phyloP scores from a whole-genome alignment of 2,113 vertebrate species.

The Chiloscyllium plagiosum region DNA sequence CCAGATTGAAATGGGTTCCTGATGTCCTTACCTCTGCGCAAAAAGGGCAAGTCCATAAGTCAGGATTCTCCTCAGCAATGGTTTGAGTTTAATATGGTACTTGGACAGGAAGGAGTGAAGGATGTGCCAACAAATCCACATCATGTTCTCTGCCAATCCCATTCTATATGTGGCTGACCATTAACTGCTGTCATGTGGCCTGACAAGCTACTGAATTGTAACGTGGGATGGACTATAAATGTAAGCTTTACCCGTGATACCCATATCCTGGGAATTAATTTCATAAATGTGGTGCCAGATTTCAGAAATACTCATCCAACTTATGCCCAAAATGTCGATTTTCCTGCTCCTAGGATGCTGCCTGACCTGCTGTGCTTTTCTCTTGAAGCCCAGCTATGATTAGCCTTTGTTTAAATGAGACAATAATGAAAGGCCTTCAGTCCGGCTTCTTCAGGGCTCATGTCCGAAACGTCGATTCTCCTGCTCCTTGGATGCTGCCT shows the following conservation, averaged over 20 bases:
- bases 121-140: not conserved
- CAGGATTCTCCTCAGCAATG: not conserved
- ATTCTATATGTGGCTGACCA: not conserved
- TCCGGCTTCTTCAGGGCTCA: too few species aligned
- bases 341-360: too few species aligned
- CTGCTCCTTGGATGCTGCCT: too few species aligned
- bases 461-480: too few species aligned
- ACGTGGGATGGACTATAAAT: not conserved
- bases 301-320: not conserved
- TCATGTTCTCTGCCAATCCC: not conserved
- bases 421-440: not conserved
- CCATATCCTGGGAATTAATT: not conserved
- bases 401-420: not conserved
- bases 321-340: too few species aligned
- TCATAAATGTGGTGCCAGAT: not conserved
- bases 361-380: too few species aligned
- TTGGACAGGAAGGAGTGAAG: not conserved
- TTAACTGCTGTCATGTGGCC: not conserved
- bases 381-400: not conserved
- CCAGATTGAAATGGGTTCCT: not conserved
- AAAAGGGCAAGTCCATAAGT: not conserved
- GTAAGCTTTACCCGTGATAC: too few species aligned
- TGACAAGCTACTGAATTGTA: not conserved
- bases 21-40: constrained; percentile 35
- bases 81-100: not conserved